These are phyloP conservation scores for Nudaria mundana DNA, from an alignment of 2,888 invertebrate genomes.

Conservation along the genomic window DNA sequence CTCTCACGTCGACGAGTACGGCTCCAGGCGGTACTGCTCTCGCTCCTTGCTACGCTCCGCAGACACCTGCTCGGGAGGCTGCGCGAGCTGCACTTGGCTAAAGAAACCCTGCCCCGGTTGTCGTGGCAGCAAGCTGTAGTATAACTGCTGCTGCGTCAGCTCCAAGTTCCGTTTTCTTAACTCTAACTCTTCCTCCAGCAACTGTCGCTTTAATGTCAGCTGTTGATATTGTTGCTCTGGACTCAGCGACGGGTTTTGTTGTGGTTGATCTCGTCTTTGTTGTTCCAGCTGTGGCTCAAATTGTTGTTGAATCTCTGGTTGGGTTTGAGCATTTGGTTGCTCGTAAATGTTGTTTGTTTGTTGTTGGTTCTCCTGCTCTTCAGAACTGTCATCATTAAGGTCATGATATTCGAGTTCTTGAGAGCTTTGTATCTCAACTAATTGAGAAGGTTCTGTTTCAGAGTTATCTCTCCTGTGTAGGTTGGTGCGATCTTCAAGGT, in stretches of 20 bases:
- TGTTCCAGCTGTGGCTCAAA: too few species aligned
- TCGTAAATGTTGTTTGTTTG: constrained; percentile 1
- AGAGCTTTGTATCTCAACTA: constrained; percentile 38
- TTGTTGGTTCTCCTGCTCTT: constrained; percentile 2
- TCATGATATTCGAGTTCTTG: constrained; percentile 36
- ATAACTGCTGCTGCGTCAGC: constrained; percentile 26
- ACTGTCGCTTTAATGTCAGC: constrained; percentile 26
- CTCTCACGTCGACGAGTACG: constrained; percentile 35
- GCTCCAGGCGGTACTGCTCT: constrained; percentile 44
- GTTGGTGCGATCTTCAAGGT: constrained; percentile 45
- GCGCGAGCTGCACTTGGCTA: constrained; percentile 18
- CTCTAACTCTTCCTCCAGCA: constrained; percentile 32
- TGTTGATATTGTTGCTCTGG: constrained; percentile 25
- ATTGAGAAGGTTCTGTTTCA: constrained; percentile 44
- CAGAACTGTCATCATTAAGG: constrained; percentile 7
- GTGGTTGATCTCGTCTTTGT: constrained; percentile 14
- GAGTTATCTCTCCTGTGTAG: constrained; percentile 64
- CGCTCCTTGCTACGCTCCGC: constrained; percentile 36
- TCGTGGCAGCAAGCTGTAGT: constrained; percentile 18
- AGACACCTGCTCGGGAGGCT: constrained; percentile 7
- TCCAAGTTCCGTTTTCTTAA: constrained; percentile 31
- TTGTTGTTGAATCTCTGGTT: constrained; percentile 14
- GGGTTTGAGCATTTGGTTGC: constrained; percentile 4
- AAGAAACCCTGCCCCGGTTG: constrained; percentile 14
- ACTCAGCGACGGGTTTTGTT: constrained; percentile 7